Conservation (phyloP, 2,888 invertebrate species). For the Molanna angustata region DNA sequence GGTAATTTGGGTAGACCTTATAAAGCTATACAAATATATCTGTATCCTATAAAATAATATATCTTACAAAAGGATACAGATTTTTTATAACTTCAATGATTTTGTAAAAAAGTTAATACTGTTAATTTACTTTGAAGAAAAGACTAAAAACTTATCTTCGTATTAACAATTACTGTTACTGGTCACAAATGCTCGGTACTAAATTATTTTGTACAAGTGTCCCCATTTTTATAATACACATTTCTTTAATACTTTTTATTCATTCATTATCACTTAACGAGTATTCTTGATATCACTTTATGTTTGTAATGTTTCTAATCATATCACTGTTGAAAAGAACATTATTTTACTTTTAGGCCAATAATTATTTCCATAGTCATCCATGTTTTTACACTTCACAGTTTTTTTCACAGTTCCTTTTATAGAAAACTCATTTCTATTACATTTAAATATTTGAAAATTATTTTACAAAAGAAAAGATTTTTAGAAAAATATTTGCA, state of each 20-base stretch:
- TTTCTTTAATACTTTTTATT: too few species aligned
- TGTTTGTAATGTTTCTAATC: not conserved
- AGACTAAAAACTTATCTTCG: too few species aligned
- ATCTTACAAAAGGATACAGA: slow-evolving; percentile 22
- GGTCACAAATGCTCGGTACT: too few species aligned
- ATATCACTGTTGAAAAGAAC: not conserved
- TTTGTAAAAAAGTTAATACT: slow-evolving; percentile 32
- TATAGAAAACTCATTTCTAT: too few species aligned
- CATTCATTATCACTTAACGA: too few species aligned
- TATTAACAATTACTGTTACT: too few species aligned
- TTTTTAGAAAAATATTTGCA: not conserved
- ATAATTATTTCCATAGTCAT: too few species aligned
- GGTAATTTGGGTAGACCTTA: slow-evolving; percentile 24
- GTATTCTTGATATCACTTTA: not conserved
- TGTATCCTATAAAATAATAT: slow-evolving; percentile 23
- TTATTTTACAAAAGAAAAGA: not conserved
- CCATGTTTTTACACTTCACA: too few species aligned
- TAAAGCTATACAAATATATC: slow-evolving; percentile 9
- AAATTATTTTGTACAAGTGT: too few species aligned
- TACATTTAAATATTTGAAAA: not conserved
- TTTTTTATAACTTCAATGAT: slow-evolving; percentile 10
- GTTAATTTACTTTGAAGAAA: slow-evolving; percentile 24
- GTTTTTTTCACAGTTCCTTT: not conserved
- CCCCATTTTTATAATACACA: too few species aligned
- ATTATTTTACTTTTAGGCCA: not conserved